Evolutionary conservation across 2,113 vertebrate genomes (phyloP), one percentile per base, ranked within the genome.

Genomic region (Vimba vimba): DNA sequence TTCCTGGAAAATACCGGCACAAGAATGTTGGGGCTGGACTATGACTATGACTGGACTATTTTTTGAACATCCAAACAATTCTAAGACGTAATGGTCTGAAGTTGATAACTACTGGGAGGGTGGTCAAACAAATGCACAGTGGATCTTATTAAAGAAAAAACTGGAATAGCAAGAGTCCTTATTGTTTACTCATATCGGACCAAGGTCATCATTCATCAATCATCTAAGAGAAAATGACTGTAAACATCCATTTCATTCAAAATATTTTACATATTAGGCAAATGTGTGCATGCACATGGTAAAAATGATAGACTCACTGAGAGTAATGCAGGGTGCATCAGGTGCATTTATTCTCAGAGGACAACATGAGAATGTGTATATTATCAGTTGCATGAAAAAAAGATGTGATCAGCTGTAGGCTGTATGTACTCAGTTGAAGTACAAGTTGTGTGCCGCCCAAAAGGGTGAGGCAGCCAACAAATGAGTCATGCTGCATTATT

Each of bases 1-100:
- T 92, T 86, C 88, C 93, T 87, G 83, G 33, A 83, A 64, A 2
- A 78, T 47, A 27, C 43, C 8, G 8, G 43, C 43, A 43, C 36
- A 23, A 55, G 62, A 76, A 74, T 19, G 60, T 50, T 39, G 62
- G 25, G 30, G 19, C 19, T 62, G 23, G 39, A 74, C 43, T 74
- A 25, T 74, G 2, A 25, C 36, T 39, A 39, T 39, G 39, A 39
- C 39, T 39, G 39, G 25, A 25, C 17, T 55, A 21, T 64, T 62
- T 27, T 23, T 25, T 4, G 4, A 25, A 47, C 27, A 47, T 47
- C 43, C 5, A 47, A 25, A 47, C 71, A 75, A 25, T 75, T 47
- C 23, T 1, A 52, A 21, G 4, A 52, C 17, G 0, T 21, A 76
- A 15, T 45, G 43, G n/a, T 75, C n/a, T 76, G 13, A 50, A 27